A percentile compares a stretch with the other conserved stretches of the same genome.
Evolutionary conservation across 1,140 invertebrate genomes (phyloP).

Genomic region (Chrysomallon squamiferum): DNA sequence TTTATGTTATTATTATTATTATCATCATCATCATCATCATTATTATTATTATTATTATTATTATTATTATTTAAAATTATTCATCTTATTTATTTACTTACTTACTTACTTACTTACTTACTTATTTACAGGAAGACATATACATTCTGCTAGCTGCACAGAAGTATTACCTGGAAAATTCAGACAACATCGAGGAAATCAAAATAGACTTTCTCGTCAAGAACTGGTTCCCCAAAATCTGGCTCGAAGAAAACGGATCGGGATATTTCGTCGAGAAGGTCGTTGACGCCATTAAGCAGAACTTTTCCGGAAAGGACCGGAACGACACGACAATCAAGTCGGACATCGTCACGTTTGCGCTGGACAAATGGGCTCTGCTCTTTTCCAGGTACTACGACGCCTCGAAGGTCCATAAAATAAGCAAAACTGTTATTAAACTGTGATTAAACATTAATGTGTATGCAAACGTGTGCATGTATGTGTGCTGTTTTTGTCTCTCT

Average conservation of each 20-base stretch:
- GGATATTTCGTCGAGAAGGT: conserved; percentile 24
- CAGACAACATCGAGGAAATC: conserved; percentile 7
- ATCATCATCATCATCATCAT: too few relatives aligned
- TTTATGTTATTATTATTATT: too few relatives aligned
- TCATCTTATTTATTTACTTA: too few relatives aligned
- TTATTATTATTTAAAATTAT: too few relatives aligned
- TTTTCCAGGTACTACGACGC: conserved; percentile 45
- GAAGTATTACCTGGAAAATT: conserved; percentile 39
- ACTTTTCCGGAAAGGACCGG: conserved; percentile 25
- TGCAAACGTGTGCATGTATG: too few relatives aligned
- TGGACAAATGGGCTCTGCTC: conserved; percentile 35
- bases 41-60: background rate
- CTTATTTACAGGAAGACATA: conserved; percentile 36
- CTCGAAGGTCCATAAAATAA: conserved; percentile 22
- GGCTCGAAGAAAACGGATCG: conserved; percentile 7
- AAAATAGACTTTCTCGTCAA: conserved; percentile 31
- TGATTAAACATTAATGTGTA: too few relatives aligned
- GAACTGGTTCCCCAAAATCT: conserved; percentile 29
- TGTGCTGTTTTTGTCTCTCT: too few relatives aligned
- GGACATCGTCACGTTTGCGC: conserved; percentile 37
- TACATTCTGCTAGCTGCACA: conserved; percentile 33
- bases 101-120: too few relatives aligned
- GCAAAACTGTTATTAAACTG: too few relatives aligned
- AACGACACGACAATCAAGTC: conserved; percentile 22
- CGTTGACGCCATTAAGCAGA: conserved; percentile 25